Base-by-base conservation (phyloP, 2,888 invertebrate species). In the Sturmia bella region DNA sequence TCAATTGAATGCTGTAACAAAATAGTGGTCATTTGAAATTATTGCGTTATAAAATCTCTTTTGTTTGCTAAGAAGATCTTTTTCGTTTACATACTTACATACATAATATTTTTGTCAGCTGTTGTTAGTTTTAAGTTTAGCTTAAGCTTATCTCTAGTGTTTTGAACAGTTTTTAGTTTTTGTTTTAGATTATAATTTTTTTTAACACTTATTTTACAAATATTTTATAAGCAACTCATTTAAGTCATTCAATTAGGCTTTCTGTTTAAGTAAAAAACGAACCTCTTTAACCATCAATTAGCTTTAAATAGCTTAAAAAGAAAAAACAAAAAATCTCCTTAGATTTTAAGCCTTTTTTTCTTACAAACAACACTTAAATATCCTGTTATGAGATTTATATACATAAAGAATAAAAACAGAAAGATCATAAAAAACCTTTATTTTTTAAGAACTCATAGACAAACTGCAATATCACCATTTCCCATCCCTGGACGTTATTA, bases 401-500 rank as follows among this genome's bases (percentile, higher is more conserved):
- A 68, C 52, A 52, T 52, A 48, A 64, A 19, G 57, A 50, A 56
- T 21, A 74, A 12, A 13, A 54, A 56, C n/a, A 56, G 11, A 43
- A 39, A 66, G 56, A 11, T 32, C 32, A 32, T 32, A 21, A 45
- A 73, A 59, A 45, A 41, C 48, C 37, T 54, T 54, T 24, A 61
- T 41, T 41, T 27, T 19, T 57, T 63, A 48, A 48, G 11, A 27
- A 57, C 7, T 19, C 52, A 45, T 52, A n/a, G 57, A 66, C 0
- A 19, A 57, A 57, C 48, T n/a, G 15, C 45, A 77, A 84, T 17
- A 24, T 27, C 80, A 68, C 75, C 85, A 87, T 56, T 86, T 84
- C 80, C n/a, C 48, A 11, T 41, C 80, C 37, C n/a, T 79, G 84
- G 85, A 69, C 85, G 85, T 85, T 86, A 86, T 85, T 87, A 85